Evolutionary conservation across 92 coral and sea anemone species (phyloP).

Genomic region (Porites lobata): DNA sequence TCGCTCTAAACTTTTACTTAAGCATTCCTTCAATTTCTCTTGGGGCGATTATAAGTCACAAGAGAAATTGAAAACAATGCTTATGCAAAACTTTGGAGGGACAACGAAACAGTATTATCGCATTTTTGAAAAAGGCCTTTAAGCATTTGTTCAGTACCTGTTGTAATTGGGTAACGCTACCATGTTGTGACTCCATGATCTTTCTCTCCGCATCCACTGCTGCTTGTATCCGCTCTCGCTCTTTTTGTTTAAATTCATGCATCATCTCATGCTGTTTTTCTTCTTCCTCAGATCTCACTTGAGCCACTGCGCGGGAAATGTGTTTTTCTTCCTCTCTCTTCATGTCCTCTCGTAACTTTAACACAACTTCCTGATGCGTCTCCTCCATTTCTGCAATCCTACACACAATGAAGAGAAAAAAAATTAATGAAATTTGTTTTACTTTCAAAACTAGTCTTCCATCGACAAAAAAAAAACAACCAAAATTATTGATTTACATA

Average conservation of each 20-base stretch:
- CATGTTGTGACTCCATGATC: slow-evolving; percentile 92
- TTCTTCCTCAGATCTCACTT: slow-evolving; percentile 79
- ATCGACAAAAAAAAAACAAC: too few species aligned
- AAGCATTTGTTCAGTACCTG: slow-evolving; percentile 55
- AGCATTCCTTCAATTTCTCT: too few species aligned
- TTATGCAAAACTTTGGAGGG: too few species aligned
- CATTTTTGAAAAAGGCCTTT: too few species aligned
- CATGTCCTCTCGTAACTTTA: slow-evolving; percentile 86
- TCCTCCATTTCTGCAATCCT: slow-evolving; percentile 95
- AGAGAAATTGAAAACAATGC: too few species aligned
- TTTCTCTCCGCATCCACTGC: slow-evolving; percentile 93
- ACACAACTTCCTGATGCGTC: slow-evolving; percentile 80
- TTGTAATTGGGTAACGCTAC: slow-evolving; percentile 89
- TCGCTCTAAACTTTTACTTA: too few species aligned
- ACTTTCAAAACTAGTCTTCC: neutral
- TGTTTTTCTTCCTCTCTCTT: slow-evolving; percentile 87
- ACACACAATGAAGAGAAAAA: neutral
- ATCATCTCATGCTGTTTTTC: slow-evolving; percentile 79
- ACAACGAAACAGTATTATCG: too few species aligned
- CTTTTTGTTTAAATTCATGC: slow-evolving; percentile 81
- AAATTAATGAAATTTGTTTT: too few species aligned
- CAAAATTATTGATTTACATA: too few species aligned
- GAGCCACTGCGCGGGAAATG: slow-evolving; percentile 78
- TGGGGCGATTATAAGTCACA: too few species aligned
- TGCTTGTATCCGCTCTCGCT: slow-evolving; percentile 87